These are phyloP conservation scores for Bombus impatiens DNA, from an alignment of 1,140 invertebrate genomes.

Conservation along the genomic window DNA sequence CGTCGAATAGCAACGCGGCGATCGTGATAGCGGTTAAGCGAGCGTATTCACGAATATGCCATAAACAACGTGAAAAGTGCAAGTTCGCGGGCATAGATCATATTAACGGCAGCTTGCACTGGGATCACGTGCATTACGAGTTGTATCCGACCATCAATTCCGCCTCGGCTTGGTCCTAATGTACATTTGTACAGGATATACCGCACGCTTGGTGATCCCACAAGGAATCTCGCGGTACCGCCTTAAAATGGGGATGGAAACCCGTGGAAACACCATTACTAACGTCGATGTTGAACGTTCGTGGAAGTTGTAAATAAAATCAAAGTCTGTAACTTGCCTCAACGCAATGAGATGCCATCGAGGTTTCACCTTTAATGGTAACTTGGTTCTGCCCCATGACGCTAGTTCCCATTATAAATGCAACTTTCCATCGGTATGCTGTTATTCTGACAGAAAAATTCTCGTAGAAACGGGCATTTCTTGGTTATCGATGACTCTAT, in stretches of 20 bases:
- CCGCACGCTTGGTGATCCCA: background rate
- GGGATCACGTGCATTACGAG: slow-evolving; percentile 17
- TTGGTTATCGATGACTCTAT: background rate
- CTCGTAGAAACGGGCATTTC: no score
- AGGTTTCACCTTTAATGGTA: slow-evolving; percentile 13
- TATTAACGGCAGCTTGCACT: slow-evolving; percentile 4
- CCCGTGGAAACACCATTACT: slow-evolving; percentile 1
- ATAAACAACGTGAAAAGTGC: background rate
- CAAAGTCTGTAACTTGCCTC: background rate
- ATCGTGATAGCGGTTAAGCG: background rate
- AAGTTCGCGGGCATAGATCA: slow-evolving; percentile 15
- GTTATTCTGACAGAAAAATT: no score
- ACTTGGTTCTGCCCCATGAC: background rate
- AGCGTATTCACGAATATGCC: background rate
- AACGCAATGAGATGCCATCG: background rate
- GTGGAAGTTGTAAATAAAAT: slow-evolving; percentile 26
- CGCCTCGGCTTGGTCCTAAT: slow-evolving; percentile 30
- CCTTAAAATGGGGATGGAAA: slow-evolving; percentile 44
- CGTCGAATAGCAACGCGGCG: no score
- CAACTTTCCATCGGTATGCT: background rate
- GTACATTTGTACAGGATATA: slow-evolving; percentile 34
- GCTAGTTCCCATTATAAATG: background rate
- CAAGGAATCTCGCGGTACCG: slow-evolving; percentile 3
- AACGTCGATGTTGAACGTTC: background rate
- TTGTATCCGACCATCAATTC: slow-evolving; percentile 56